Conservation (phyloP, 2,797 vertebrate genomes). For the Crenichthys baileyi region DNA sequence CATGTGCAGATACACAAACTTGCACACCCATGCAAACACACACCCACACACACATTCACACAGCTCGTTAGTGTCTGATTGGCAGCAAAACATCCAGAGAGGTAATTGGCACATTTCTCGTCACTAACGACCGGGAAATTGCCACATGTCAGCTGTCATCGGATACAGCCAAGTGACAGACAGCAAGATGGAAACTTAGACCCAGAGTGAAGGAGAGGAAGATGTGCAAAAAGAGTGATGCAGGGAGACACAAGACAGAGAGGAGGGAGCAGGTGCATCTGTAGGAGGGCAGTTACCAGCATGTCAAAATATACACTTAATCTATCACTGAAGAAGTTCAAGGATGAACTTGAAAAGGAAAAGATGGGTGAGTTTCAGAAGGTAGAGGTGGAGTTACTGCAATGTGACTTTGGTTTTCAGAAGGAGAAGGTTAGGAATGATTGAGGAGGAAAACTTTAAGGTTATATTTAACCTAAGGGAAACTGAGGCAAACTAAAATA, state of each 20-base stretch:
- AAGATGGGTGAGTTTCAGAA: neutral
- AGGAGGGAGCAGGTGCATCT: conserved; percentile 33
- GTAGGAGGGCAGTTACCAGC: conserved; percentile 21
- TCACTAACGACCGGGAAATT: conserved; percentile 89
- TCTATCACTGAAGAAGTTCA: conserved; percentile 45
- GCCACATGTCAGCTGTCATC: conserved; percentile 86
- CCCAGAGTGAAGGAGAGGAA: conserved; percentile 30
- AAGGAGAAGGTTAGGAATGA: conserved; percentile 13
- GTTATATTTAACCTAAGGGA: neutral
- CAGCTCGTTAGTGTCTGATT: conserved; percentile 90
- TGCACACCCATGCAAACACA: conserved; percentile 80
- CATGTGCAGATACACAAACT: conserved; percentile 59
- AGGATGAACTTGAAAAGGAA: neutral
- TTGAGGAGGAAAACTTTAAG: conserved; percentile 2
- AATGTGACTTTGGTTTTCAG: conserved; percentile 20
- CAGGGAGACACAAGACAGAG: conserved; percentile 18
- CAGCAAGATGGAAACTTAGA: conserved; percentile 16
- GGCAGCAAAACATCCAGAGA: conserved; percentile 88
- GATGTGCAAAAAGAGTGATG: conserved; percentile 11
- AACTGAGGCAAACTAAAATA: conserved; percentile 27
- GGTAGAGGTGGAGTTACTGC: neutral
- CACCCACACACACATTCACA: conserved; percentile 76
- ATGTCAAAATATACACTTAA: conserved; percentile 34
- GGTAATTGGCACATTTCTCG: conserved; percentile 95
- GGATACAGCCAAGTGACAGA: conserved; percentile 43